Evolutionary conservation across 2,113 vertebrate genomes (phyloP), one percentile per base, ranked within the genome.

Genomic region (Zootoca vivipara): DNA sequence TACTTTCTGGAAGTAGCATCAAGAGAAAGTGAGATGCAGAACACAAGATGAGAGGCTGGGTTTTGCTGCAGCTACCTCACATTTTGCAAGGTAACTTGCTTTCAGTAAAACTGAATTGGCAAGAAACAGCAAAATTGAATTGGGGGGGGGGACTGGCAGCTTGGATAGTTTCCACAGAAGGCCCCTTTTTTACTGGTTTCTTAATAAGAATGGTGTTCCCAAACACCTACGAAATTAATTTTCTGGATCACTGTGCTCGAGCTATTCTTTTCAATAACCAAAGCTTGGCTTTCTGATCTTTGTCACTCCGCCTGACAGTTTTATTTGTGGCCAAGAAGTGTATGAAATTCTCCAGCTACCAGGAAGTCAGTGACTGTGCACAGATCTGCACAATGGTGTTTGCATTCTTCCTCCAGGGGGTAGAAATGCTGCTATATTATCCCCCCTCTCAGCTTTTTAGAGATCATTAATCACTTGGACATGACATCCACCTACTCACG

Each of bases 401-500:
- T 96, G 96, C 96, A 97, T 98, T 97, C 97, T 95, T 97, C 88
- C 96, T 96, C 94, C 96, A 96, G 96, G 96, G 96, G 97, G 97
- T 96, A 96, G 96, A 95, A 97, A 96, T 96, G 93, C 95, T 96
- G 97, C 88, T 97, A 96, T 95, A 96, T 96, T 96, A 96, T 88
- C 83, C 96, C 95, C 93, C 93, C 95, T 95, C 95, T 95, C 85
- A 82, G 95, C 96, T 95, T 95, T 94, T 92, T 93, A 94, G 94
- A 95, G 96, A 97, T 96, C 97, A 98, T 98, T 98, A 97, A 97
- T 98, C 98, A 98, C 97, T 90, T 91, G 82, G 95, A 98, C 96
- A 95, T 96, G 97, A 97, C 98, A 96, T 95, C 95, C 95, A 95
- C 96, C 95, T 91, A 96, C 96, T 97, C 94, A 85, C 30, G 90